Conservation (phyloP, 2,888 invertebrate species). For the Trissolcus brochymenae region DNA sequence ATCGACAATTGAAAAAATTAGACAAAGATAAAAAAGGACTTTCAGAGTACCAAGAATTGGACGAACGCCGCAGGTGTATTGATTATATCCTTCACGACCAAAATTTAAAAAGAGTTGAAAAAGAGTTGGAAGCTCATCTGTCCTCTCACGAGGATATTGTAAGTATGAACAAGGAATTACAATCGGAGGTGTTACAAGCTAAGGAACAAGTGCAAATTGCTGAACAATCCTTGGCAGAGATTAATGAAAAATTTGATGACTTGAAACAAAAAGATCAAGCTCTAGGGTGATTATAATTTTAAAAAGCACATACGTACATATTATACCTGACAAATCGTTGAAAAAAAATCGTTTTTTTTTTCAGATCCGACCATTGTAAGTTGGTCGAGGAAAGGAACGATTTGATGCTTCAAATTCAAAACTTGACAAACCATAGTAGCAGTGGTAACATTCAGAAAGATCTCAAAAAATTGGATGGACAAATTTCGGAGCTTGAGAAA, state of each 20-base stretch:
- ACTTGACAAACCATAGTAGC: conserved; percentile 95
- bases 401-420: conserved; percentile 94
- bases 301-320: background rate
- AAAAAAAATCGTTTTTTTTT: background rate
- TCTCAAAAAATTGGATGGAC: conserved; percentile 88
- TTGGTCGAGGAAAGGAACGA: conserved; percentile 95
- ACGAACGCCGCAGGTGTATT: conserved; percentile 93
- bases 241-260: conserved; percentile 89
- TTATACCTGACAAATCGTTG: background rate
- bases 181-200: conserved; percentile 83
- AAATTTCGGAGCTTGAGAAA: conserved; percentile 92
- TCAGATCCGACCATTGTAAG: conserved; percentile 93
- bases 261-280: conserved; percentile 96
- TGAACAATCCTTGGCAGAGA: conserved; percentile 88
- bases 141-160: conserved; percentile 70
- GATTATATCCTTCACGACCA: conserved; percentile 99
- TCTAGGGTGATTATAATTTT: conserved; percentile 76
- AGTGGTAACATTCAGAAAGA: conserved; percentile 96
- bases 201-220: conserved; percentile 84
- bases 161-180: conserved; percentile 69
- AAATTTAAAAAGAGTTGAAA: conserved; percentile 94
- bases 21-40: conserved; percentile 99
- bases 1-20: conserved; percentile 95
- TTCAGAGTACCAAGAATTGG: conserved; percentile 99
- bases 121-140: conserved; percentile 89